Evolutionary conservation across 2,797 vertebrate genomes (phyloP).

Genomic region (Ctenopoma multispine): DNA sequence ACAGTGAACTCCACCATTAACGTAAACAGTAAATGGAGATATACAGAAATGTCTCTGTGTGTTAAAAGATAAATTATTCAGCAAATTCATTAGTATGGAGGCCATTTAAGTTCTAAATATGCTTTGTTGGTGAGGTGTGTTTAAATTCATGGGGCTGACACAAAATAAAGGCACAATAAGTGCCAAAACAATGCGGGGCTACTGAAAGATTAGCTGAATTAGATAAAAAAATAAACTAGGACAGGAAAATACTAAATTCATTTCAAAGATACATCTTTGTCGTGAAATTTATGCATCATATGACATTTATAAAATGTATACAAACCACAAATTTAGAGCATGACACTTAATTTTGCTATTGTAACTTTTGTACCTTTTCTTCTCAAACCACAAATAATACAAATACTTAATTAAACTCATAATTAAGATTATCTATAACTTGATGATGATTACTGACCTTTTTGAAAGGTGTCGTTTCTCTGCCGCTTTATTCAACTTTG

Average conservation of each 20-base stretch:
- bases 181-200: neutral
- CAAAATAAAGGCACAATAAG: neutral
- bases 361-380: conserved; percentile 3
- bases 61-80: neutral
- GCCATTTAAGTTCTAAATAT: neutral
- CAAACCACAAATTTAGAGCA: neutral
- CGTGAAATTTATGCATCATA: neutral
- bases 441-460: conserved; percentile 72
- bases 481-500: conserved; percentile 41
- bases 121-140: neutral
- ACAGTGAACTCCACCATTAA: neutral
- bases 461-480: conserved; percentile 61
- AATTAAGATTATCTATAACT: neutral
- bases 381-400: neutral
- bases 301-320: neutral
- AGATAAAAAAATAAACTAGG: neutral
- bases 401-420: neutral
- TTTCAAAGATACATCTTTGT: neutral
- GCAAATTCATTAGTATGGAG: neutral
- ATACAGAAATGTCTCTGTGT: neutral
- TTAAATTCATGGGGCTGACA: neutral
- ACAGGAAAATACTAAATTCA: neutral
- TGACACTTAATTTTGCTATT: neutral
- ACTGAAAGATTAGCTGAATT: neutral
- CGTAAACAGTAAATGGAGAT: neutral